Evolutionary conservation across 2,888 invertebrate genomes (phyloP), one percentile per base, ranked within the genome.

Genomic region (Dolichopus griseipennis): DNA sequence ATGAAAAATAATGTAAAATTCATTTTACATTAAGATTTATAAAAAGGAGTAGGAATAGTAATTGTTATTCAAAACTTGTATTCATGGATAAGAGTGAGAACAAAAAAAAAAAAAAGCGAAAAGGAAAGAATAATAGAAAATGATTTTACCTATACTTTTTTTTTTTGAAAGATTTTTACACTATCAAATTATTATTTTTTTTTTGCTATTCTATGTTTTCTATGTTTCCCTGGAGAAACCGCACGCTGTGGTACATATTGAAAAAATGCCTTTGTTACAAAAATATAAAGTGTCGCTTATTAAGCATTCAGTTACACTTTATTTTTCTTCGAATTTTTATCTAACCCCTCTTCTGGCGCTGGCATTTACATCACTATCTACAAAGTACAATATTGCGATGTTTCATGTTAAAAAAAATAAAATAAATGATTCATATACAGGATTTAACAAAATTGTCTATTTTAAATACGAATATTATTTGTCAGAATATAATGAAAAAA

Each of bases 1-100:
- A 37, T 37, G 8, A 37, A 2, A 37, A 37, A 52, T 52, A 15
- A 41, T 41, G 15, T 52, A 52, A 52, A 52, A 52, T 52, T 52
- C 15, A 18, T 52, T 18, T 2, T 3, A 18, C n/a, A n/a, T 52
- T 52, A 52, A 18, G 52, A 18, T 15, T 37, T 10, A 52, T 6
- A 52, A 41, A 37, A 52, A 52, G 52, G 52, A 15, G n/a, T n/a
- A n/a, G n/a, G n/a, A n/a, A n/a, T n/a, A n/a, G n/a, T 52, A 52
- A 52, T 52, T 52, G 52, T 52, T 52, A 52, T 52, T 52, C 52
- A 52, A 52, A 52, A 52, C 52, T 52, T 12, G 52, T 52, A 52
- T 52, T 52, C 18, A 52, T 18, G 52, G 52, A 52, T 52, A 41
- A 41, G 52, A 52, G n/a, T 52, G 6, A 6, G 15, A 52, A 52